Conservation (phyloP, 2,888 invertebrate genomes). For the Drosophila emarginata region DNA sequence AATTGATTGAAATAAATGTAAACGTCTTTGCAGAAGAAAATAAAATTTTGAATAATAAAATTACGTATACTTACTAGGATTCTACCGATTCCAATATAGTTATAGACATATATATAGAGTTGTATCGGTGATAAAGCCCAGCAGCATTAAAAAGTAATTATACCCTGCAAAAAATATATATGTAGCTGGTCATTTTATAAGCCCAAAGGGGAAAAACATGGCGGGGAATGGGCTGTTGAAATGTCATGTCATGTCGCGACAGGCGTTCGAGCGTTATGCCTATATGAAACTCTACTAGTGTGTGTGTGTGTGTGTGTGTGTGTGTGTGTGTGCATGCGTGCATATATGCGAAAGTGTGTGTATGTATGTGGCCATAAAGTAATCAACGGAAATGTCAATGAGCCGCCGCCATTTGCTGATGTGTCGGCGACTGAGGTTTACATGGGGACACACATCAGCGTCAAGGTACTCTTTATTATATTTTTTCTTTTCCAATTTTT, state of each 20-base stretch:
- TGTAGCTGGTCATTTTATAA: slow-evolving; percentile 4
- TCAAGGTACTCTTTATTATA: slow-evolving; percentile 42
- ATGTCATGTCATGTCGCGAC: slow-evolving; percentile 70
- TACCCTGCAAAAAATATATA: slow-evolving; percentile 22
- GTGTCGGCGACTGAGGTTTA: slow-evolving; percentile 73
- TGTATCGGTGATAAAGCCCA: not conserved
- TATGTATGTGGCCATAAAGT: slow-evolving; percentile 67
- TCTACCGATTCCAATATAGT: not conserved
- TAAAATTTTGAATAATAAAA: too few species aligned
- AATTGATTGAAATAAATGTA: too few species aligned
- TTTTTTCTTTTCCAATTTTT: slow-evolving; percentile 17
- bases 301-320: slow-evolving; percentile 7
- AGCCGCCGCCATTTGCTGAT: slow-evolving; percentile 76
- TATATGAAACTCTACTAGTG: not conserved
- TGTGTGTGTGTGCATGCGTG: not conserved
- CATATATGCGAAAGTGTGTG: slow-evolving; percentile 18
- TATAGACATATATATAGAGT: too few species aligned
- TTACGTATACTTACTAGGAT: too few species aligned
- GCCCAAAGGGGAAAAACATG: not conserved
- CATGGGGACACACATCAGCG: slow-evolving; percentile 47
- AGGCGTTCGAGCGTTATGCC: slow-evolving; percentile 57
- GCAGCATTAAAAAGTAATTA: slow-evolving; percentile 43
- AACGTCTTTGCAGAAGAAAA: too few species aligned
- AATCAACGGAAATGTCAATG: slow-evolving; percentile 79
- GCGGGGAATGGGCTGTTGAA: slow-evolving; percentile 49